Evolutionary conservation across 2,888 invertebrate species (phyloP), one percentile per base, ranked within the genome.

Genomic region (Melieria omissa): DNA sequence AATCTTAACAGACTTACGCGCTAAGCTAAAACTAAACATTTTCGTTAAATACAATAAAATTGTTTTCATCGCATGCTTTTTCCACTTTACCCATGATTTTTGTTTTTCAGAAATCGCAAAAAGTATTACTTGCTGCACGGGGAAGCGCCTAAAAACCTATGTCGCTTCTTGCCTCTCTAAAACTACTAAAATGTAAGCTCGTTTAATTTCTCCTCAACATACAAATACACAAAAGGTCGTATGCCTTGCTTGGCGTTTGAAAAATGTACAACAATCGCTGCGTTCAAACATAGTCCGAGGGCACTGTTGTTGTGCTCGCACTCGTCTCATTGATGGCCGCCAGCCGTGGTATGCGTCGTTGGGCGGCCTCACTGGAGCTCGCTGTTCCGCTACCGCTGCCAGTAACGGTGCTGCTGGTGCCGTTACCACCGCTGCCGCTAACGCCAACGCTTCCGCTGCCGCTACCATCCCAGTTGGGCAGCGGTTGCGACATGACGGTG

Each of bases 291-390:
- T 90, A 91, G 82, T 91, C 90, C 58, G 90, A 90, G 78, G 90
- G 90, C 79, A 87, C 87, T 29, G 78, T 77, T 75, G 89, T 89
- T 76, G 89, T 89, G 79, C 87, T 88, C 78, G 87, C 88, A 76
- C 88, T 86, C 76, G 88, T 89, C 85, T 90, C 90, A 82, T 89
- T 89, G 76, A 90, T 90, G 68, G 90, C 89, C 57, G 90, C 89
- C 78, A 90, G 82, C 74, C 87, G 83, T 74, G 85, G 83, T 79
- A 87, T 85, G 76, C 88, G 85, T 58, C 88, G 82, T 70, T 86
- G 81, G 57, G 86, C 82, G 54, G 80, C 75, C 77, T 83, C 78
- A 77, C 81, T 29, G 65, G 75, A 44, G 61, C 65, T 77, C 55
- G 67, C 81, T 76, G 79, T 79, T 80, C 74, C 80, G 77, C 29